Base-by-base conservation (phyloP, 2,888 invertebrate species). In the Meganola albula region DNA sequence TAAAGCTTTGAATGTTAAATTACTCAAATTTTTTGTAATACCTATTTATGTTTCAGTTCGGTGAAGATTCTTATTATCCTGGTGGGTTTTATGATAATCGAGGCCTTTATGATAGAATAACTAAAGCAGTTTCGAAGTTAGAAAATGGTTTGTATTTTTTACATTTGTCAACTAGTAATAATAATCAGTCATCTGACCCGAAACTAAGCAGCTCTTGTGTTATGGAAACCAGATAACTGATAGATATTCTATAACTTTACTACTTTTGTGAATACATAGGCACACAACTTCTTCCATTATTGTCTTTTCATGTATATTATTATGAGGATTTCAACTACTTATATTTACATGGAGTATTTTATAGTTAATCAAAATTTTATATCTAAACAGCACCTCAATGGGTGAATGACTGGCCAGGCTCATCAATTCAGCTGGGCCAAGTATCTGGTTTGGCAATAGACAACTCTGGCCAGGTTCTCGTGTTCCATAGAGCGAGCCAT, bases 391-490 rank as follows among this genome's bases (percentile, higher is more conserved):
- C 80, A 9, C 89, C 88, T 47, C 67, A 85, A 40, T 87, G 85
- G 67, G 87, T 88, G 24, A 67, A 69, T 10, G 64, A 80, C 35
- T 91, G 91, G 91, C 90, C 90, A 1, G 76, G 80, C 26, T 59
- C 77, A 2, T 48, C 69, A 3, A 66, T 87, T 2, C 80, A 79
- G 41, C 53, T 90, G 36, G 96, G 96, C 1, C 93, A 96, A 66
- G 91, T 96, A 1, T 91, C 93, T 0, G 96, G 94, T 3, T 90
- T 98, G 1, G 90, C 93, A 3, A 80, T 95, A 9, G 94, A 95
- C 64, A 83, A 79, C 2, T 63, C 82, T n/a, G 94, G 93, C 1
- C 89, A 90, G 40, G 83, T 96, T 7, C 89, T 92, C 8, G 89
- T 96, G 21, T 96, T 97, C 66, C 97, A 97, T 72, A 88, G 97